Evolutionary conservation across 2,888 invertebrate species (phyloP).

Genomic region (Apoda limacodes): DNA sequence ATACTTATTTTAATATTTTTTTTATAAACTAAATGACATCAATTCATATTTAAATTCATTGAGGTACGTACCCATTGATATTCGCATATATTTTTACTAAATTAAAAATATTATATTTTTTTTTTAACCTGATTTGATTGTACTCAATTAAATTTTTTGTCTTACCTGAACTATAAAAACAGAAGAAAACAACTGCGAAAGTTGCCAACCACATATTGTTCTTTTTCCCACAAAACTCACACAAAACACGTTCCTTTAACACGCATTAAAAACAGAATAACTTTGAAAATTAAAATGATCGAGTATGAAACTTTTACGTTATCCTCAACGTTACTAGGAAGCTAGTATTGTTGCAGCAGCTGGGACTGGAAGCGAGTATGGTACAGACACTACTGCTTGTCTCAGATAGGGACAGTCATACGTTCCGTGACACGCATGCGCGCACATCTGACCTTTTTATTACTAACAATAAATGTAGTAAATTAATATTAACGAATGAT

Average conservation of each 20-base stretch:
- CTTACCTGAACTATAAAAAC: constrained; percentile 42
- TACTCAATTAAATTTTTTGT: no score
- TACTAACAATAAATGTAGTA: constrained; percentile 21
- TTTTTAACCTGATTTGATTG: no score
- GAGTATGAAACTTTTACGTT: constrained; percentile 44
- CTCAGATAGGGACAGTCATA: constrained; percentile 26
- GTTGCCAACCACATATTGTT: constrained; percentile 46
- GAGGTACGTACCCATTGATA: no score
- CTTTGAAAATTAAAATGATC: constrained; percentile 14
- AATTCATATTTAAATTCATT: no score
- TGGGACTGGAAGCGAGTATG: constrained; percentile 28
- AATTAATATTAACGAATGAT: constrained; percentile 17
- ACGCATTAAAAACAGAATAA: constrained; percentile 14
- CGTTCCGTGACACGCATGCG: constrained; percentile 51
- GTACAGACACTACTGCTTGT: constrained; percentile 29
- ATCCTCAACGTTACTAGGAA: no score
- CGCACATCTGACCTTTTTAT: constrained; percentile 22
- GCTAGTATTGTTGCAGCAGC: no score
- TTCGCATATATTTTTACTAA: no score
- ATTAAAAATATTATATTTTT: no score
- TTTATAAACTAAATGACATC: no score
- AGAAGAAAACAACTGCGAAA: constrained; percentile 30
- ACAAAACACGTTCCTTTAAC: constrained; percentile 26
- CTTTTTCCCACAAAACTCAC: constrained; percentile 28
- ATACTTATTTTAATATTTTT: no score